A percentile compares a stretch with the other conserved stretches of the same genome.
phyloP scores from a whole-genome alignment of 2,888 invertebrate genomes.

The Eupithecia exiguata region DNA sequence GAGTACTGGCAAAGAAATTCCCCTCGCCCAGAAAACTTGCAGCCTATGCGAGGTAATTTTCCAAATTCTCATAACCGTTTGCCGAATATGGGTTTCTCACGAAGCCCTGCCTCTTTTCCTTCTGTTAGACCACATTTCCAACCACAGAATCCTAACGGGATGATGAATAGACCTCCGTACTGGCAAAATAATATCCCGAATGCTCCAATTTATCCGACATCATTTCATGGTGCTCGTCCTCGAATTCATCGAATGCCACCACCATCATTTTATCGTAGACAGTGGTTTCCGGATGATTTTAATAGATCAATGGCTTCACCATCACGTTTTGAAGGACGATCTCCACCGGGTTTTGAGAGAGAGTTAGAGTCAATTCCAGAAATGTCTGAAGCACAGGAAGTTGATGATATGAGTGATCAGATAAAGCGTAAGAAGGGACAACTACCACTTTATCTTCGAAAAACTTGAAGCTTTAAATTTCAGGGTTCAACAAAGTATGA shows the following conservation, averaged over 20 bases:
- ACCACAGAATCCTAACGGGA: not conserved
- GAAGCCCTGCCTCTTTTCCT: not conserved
- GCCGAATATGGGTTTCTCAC: not conserved
- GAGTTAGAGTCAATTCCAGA: not conserved
- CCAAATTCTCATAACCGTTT: not conserved
- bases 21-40: not conserved
- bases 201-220: not conserved
- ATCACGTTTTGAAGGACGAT: not conserved
- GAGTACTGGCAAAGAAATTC: not conserved
- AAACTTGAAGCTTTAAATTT: not conserved
- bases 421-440: slow-evolving; percentile 6
- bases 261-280: not conserved
- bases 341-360: not conserved
- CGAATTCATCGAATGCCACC: not conserved
- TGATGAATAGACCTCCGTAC: not conserved
- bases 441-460: slow-evolving; percentile 22
- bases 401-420: not conserved
- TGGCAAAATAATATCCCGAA: not conserved
- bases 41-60: not conserved
- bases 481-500: not conserved
- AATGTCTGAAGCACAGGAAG: not conserved
- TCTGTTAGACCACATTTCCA: not conserved
- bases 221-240: not conserved
- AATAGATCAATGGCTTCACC: not conserved
- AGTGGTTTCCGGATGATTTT: not conserved